Evolutionary conservation across 2,113 vertebrate species (phyloP), one percentile per base, ranked within the genome.

Genomic region (Forbesichthys papilliferus): DNA sequence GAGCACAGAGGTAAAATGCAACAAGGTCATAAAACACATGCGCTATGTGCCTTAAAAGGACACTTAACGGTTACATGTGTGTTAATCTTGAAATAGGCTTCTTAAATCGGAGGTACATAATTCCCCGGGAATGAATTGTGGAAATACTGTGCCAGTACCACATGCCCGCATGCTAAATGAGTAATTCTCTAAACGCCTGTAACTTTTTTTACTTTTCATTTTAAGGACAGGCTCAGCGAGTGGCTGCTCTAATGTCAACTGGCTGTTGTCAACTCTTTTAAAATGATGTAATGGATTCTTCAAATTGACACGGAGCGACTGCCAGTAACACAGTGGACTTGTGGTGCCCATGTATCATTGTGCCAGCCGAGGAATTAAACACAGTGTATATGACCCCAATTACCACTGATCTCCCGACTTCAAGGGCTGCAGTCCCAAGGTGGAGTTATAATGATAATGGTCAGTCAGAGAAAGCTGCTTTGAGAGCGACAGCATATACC

Each of bases 311-410:
- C 52, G 13, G 68, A 79, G 62, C 55, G 18, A 33, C 14, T 69
- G 57, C 58, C 59, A 16, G 11, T 4, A n/a, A 53, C 27, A 52
- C 12, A 11, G 18, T 34, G 73, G 68, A 79, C 78, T 74, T 53
- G 3, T 20, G 76, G 78, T 85, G 66, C 66, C 66, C 79, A 73
- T 75, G 64, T 76, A 74, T 77, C 86, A 78, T 67, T 80, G 73
- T 78, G 74, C 83, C 81, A 55, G 67, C 68, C 73, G 66, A 52
- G 77, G 83, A 87, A 85, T 86, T 87, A 85, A 78, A 67, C 74
- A 53, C 60, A 48, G 58, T 67, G 73, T 66, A 65, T 69, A 67
- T 78, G 86, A 91, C 83, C 88, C 80, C 87, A 90, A 91, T 90
- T 89, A 90, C 78, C 46, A 66, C 69, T 85, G 77, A 86, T 83